phyloP scores from a whole-genome alignment of 2,113 vertebrate genomes.

The Cinclus cinclus region DNA sequence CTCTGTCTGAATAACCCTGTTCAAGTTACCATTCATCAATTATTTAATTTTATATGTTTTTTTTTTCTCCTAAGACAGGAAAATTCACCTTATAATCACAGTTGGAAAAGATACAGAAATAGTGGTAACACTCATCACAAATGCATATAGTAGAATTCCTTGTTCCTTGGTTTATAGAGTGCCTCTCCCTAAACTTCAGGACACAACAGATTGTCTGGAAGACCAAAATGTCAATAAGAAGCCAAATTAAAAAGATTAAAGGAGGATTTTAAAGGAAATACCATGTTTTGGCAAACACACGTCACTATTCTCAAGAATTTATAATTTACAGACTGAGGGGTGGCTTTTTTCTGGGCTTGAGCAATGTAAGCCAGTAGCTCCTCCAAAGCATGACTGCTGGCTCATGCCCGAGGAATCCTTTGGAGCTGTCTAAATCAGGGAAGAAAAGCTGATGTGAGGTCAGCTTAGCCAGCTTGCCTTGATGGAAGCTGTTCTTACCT shows the following conservation, averaged over 20 bases:
- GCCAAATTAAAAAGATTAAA: not conserved
- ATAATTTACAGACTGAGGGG: not conserved
- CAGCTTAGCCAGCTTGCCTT: not conserved
- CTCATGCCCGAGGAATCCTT: not conserved
- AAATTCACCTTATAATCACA: not conserved
- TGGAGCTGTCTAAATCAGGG: not conserved
- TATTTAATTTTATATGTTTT: not conserved
- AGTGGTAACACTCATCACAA: not conserved
- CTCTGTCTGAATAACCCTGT: not conserved
- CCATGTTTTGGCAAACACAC: not conserved
- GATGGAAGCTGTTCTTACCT: not conserved
- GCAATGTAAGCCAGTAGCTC: not conserved
- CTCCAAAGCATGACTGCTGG: not conserved
- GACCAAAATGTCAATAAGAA: not conserved
- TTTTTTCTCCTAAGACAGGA: not conserved
- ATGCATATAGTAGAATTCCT: not conserved
- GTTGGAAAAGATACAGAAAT: not conserved
- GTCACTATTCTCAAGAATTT: not conserved
- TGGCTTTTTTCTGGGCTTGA: not conserved
- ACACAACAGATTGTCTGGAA: not conserved
- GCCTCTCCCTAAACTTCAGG: not conserved
- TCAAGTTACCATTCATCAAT: not conserved
- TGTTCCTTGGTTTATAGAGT: not conserved
- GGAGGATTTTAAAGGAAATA: not conserved
- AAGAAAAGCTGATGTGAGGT: not conserved